Evolutionary conservation across 2,888 invertebrate species (phyloP).

Genomic region (Eurytoma adleriae): DNA sequence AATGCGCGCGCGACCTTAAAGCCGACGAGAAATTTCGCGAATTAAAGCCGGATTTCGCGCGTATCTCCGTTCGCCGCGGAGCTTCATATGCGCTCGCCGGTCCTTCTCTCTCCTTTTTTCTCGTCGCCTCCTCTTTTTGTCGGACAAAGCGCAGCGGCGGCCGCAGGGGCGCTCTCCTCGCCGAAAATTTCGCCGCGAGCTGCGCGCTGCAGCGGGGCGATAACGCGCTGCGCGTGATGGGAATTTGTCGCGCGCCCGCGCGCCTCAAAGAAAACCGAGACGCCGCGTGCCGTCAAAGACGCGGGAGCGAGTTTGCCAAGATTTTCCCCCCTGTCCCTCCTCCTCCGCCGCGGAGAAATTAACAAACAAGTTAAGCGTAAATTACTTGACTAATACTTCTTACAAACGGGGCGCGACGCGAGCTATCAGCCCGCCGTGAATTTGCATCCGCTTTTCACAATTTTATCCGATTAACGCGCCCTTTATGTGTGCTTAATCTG

Average conservation of each 20-base stretch:
- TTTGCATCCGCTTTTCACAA: background rate
- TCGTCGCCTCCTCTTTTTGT: background rate
- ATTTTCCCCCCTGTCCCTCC: conserved; percentile 10
- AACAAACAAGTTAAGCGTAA: conserved; percentile 47
- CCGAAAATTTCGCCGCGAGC: conserved; percentile 6
- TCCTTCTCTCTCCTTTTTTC: background rate
- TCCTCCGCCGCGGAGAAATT: conserved; percentile 12
- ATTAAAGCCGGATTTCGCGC: conserved; percentile 43
- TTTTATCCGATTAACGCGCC: conserved; percentile 1
- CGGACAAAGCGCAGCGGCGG: background rate
- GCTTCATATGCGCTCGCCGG: no score
- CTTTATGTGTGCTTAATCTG: conserved; percentile 8
- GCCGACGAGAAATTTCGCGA: conserved; percentile 34
- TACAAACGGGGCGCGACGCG: conserved; percentile 21
- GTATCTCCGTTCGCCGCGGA: no score
- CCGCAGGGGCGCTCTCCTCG: background rate
- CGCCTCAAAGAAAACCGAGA: conserved; percentile 28
- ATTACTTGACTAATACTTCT: conserved; percentile 48
- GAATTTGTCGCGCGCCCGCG: conserved; percentile 30
- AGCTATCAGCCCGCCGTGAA: conserved; percentile 12
- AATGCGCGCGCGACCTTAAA: conserved; percentile 24
- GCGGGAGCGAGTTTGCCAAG: conserved; percentile 36
- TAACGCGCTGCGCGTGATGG: conserved; percentile 40
- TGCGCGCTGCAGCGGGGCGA: conserved; percentile 12
- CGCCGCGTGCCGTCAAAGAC: background rate